Evolutionary conservation across 2,113 vertebrate species (phyloP).

Genomic region (Sapajus apella): DNA sequence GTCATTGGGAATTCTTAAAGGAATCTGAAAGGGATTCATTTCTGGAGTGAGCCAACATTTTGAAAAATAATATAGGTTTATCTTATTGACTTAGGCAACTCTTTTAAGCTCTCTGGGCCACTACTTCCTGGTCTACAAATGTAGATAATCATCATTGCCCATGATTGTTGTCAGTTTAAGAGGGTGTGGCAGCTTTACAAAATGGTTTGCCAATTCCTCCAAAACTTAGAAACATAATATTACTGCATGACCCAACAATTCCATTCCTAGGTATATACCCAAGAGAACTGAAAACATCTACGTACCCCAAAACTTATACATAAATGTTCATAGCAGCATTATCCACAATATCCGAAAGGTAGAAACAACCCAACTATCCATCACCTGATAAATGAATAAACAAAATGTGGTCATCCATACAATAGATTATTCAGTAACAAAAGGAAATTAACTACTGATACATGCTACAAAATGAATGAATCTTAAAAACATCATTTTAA

Average conservation of each 20-base stretch:
- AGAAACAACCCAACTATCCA: neutral
- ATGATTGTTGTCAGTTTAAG: neutral
- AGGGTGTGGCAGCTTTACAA: neutral
- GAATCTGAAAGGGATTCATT: neutral
- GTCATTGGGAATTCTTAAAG: neutral
- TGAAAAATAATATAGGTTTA: neutral
- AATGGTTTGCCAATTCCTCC: neutral
- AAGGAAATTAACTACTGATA: neutral
- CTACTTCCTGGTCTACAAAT: neutral
- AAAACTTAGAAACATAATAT: neutral
- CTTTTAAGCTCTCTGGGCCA: neutral
- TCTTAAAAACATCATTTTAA: constrained; percentile 12
- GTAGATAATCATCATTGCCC: neutral
- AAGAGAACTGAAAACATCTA: neutral
- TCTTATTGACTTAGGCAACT: neutral
- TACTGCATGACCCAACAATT: neutral
- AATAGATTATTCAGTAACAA: neutral
- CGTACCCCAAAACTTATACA: neutral
- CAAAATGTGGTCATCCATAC: neutral
- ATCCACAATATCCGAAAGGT: neutral
- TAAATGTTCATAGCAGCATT: neutral
- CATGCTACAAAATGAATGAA: neutral
- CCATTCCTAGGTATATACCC: neutral
- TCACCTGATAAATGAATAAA: neutral
- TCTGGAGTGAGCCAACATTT: neutral